Base-by-base conservation (phyloP, 2,888 invertebrate species). In the Himalopsyche anomala region DNA sequence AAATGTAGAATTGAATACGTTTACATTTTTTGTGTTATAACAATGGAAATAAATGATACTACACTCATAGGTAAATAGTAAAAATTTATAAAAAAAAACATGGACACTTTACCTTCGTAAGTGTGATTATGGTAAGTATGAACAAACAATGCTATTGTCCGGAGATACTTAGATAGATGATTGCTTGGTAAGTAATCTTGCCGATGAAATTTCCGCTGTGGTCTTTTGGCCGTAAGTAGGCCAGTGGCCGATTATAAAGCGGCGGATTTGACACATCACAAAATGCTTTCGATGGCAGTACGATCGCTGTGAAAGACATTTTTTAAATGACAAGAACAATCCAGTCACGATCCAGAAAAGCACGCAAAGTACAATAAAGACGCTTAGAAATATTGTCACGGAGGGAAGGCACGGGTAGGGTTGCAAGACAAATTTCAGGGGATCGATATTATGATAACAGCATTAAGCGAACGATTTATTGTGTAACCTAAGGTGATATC, bases 391-490 rank as follows among this genome's bases (percentile, higher is more conserved):
- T 74, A 74, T 74, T 74, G 74, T 74, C 74, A 74, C 74, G 74
- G 38, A 74, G 38, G n/a, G 74, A 36, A 28, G 28, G 74, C 19
- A 36, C 38, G 74, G 74, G 36, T 74, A 74, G 74, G 74, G 74
- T 38, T 15, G 74, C 74, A 74, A 74, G 74, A 74, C 74, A 74
- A 74, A 74, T 74, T 74, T 74, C 74, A 15, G 15, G 15, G 28
- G 74, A 74, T 74, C 74, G 74, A 74, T 74, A 74, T 74, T 74
- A 74, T 74, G 74, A 74, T 74, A 74, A 74, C 74, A 74, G 74
- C 74, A 74, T 74, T 74, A 74, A 74, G 36, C 74, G 74, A 19
- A 74, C 74, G 74, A 74, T 38, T 36, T 74, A 74, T 74, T 36
- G 74, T 38, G 28, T 74, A 38, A 74, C 74, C 74, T 36, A 6